Conservation (phyloP, 2,113 vertebrate genomes). For the Ctenodactylus gundi region DNA sequence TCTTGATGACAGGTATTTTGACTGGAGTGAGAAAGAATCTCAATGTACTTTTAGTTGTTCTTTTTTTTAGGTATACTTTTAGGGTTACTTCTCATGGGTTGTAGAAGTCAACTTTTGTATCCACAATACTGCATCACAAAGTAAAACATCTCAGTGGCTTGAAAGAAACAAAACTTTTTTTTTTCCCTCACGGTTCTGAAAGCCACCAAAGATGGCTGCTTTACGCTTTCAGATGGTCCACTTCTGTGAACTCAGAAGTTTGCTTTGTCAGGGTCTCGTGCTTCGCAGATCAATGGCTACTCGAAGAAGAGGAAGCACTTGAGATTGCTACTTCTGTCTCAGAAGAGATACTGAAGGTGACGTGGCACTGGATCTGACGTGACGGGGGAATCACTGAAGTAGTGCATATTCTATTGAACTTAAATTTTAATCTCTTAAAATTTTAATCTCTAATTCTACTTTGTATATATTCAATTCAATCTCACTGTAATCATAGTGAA, state of each 20-base stretch:
- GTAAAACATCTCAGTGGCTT: background rate
- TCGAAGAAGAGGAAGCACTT: background rate
- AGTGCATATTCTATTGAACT: background rate
- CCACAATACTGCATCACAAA: background rate
- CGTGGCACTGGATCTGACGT: rapidly evolving
- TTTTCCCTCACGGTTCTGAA: background rate
- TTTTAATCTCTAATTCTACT: background rate
- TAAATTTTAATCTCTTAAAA: too few relatives aligned
- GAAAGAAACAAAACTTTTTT: background rate
- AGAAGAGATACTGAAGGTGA: background rate
- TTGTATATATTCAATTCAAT: background rate
- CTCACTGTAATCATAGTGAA: background rate
- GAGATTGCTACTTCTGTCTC: background rate
- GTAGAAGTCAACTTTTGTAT: background rate
- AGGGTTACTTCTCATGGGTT: background rate
- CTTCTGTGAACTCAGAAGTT: background rate
- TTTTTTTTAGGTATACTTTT: background rate
- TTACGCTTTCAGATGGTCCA: background rate
- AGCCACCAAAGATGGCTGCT: background rate
- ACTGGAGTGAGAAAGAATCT: background rate
- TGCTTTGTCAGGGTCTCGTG: background rate
- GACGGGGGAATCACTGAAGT: background rate
- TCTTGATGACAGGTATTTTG: background rate
- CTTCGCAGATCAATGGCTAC: background rate
- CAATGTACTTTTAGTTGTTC: background rate